These are phyloP conservation scores for Trogon melanurus DNA, from an alignment of 2,113 vertebrate genomes.

Conservation along the genomic window DNA sequence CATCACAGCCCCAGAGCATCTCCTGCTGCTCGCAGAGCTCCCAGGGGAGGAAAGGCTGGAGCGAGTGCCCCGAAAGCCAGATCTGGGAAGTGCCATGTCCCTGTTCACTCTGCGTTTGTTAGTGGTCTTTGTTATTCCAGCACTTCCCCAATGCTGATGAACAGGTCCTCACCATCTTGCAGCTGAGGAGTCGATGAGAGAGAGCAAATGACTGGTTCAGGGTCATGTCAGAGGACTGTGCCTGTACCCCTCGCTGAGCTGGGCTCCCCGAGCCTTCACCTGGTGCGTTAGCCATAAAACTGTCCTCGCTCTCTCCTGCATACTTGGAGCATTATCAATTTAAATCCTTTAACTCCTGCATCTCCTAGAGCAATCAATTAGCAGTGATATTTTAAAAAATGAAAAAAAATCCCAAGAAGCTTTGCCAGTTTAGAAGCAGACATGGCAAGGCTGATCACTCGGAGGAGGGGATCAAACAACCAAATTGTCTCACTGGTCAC, in stretches of 20 bases:
- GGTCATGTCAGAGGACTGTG: neutral
- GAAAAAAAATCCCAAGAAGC: neutral
- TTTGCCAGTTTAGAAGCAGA: neutral
- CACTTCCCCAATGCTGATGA: rapidly evolving
- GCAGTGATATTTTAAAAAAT: neutral
- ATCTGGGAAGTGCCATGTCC: neutral
- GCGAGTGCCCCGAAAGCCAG: neutral
- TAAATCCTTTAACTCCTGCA: neutral
- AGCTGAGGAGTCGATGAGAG: neutral
- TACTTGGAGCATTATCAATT: neutral
- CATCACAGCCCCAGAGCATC: rapidly evolving
- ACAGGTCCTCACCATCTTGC: rapidly evolving
- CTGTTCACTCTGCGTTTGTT: neutral
- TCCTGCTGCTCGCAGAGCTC: neutral
- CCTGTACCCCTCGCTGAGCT: neutral
- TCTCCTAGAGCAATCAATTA: neutral
- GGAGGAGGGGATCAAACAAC: neutral
- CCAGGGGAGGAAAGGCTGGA: neutral
- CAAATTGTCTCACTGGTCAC: neutral
- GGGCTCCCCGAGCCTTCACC: neutral
- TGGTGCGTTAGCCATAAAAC: rapidly evolving
- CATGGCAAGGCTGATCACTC: neutral
- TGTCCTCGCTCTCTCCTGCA: neutral
- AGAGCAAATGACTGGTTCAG: neutral
- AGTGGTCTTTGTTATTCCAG: rapidly evolving